Percentiles rank a stretch among this genome's conserved stretches.
phyloP scores from a whole-genome alignment of 2,797 vertebrate genomes.

The Typhlichthys subterraneus region DNA sequence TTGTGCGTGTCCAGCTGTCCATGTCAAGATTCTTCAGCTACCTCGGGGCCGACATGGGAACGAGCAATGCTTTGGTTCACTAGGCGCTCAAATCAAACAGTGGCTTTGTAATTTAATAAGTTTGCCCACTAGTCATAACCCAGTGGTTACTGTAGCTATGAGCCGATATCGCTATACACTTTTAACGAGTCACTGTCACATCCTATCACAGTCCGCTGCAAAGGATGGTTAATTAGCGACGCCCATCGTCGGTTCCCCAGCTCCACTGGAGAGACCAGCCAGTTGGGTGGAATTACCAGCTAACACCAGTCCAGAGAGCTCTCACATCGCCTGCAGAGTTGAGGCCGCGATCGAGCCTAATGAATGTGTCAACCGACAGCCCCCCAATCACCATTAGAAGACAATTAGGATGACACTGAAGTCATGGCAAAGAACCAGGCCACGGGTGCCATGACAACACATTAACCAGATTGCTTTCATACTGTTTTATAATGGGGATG shows the following conservation, averaged over 20 bases:
- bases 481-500: not conserved
- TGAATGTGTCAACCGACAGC: constrained; percentile 39
- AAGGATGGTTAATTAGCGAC: constrained; percentile 56
- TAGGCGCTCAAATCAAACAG: constrained; percentile 49
- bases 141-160: constrained; percentile 28
- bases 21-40: constrained; percentile 12
- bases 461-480: too few species aligned
- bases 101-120: constrained; percentile 61
- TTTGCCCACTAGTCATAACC: constrained; percentile 46
- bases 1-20: constrained; percentile 6
- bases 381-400: constrained; percentile 39
- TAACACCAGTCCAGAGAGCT: constrained; percentile 36
- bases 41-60: constrained; percentile 8
- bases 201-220: constrained; percentile 47
- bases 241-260: constrained; percentile 38
- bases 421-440: too few species aligned
- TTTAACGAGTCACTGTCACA: constrained; percentile 64
- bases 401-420: constrained; percentile 26
- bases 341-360: constrained; percentile 35
- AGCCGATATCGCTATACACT: constrained; percentile 35
- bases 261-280: constrained; percentile 26
- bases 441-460: not conserved
- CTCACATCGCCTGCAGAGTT: constrained; percentile 22
- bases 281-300: constrained; percentile 25
- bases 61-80: constrained; percentile 35